phyloP scores from a whole-genome alignment of 2,113 vertebrate species.

The Mustela lutreola region DNA sequence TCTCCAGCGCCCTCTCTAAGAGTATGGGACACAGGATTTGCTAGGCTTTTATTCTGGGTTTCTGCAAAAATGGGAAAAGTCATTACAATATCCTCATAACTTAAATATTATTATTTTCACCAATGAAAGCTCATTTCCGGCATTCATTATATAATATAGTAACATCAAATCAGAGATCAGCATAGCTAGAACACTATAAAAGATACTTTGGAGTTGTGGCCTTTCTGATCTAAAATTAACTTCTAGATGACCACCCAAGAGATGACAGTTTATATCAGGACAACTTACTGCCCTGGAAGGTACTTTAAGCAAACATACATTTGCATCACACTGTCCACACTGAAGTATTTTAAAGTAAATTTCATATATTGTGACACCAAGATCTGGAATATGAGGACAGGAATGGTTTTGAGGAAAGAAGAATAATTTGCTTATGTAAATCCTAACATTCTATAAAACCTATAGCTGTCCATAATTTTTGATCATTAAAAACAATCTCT shows the following conservation, averaged over 20 bases:
- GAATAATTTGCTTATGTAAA: slow-evolving; percentile 62
- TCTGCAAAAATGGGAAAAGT: not conserved
- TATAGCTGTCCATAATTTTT: not conserved
- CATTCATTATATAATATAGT: not conserved
- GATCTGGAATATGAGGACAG: not conserved
- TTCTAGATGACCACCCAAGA: not conserved
- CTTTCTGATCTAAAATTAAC: not conserved
- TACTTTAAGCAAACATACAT: not conserved
- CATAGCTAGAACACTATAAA: not conserved
- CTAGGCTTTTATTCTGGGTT: not conserved
- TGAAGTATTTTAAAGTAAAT: slow-evolving; percentile 52
- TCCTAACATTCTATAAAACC: slow-evolving; percentile 47
- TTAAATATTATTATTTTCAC: not conserved
- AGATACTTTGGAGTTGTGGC: not conserved
- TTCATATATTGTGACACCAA: not conserved
- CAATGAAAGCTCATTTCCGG: not conserved
- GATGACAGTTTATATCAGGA: not conserved
- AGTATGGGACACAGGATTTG: not conserved
- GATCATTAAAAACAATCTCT: not conserved
- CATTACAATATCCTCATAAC: not conserved
- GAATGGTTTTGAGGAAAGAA: slow-evolving; percentile 27
- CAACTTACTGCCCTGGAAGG: not conserved
- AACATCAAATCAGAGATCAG: not conserved
- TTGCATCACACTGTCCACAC: not conserved
- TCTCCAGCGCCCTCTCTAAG: not conserved